Percentiles rank a stretch among this genome's conserved stretches.
Conservation (phyloP, 1,140 invertebrate genomes). For the Stratiolaelaps scimitus region DNA sequence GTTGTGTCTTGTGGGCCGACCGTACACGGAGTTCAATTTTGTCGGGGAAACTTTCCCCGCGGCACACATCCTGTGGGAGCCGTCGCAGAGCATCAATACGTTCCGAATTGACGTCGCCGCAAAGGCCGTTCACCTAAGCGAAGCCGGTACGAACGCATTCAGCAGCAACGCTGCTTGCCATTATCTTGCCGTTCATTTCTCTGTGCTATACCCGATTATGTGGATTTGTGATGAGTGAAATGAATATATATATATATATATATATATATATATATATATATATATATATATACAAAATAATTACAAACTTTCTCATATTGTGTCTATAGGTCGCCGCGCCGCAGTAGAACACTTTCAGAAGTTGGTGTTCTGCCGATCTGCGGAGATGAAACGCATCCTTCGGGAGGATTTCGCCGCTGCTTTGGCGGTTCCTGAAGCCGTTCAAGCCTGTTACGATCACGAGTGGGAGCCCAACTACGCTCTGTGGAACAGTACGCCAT, state of each 20-base stretch:
- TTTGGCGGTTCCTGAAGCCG: conserved; percentile 4
- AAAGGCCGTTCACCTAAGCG: neutral
- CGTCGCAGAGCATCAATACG: conserved; percentile 11
- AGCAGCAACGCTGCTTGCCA: too few species aligned
- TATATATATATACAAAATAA: too few species aligned
- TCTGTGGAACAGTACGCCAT: conserved; percentile 10
- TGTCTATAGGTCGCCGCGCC: neutral
- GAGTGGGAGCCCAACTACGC: conserved; percentile 17
- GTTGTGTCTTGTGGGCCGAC: conserved; percentile 4
- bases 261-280: too few species aligned
- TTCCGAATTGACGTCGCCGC: neutral
- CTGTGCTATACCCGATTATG: too few species aligned
- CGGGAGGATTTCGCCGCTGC: conserved; percentile 12
- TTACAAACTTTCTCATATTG: neutral
- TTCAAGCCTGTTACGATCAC: conserved; percentile 5
- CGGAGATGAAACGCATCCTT: conserved; percentile 6
- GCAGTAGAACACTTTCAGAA: conserved; percentile 18
- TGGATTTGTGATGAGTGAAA: too few species aligned
- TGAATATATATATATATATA: too few species aligned
- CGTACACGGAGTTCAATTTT: neutral
- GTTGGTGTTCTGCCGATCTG: conserved; percentile 12
- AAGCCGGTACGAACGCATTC: conserved; percentile 1
- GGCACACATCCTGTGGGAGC: neutral
- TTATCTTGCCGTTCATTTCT: too few species aligned
- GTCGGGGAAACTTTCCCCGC: neutral